Percentiles rank a stretch among this genome's conserved stretches.
Conservation (phyloP, 2,888 invertebrate genomes). For the Pristionchus maxplancki region DNA sequence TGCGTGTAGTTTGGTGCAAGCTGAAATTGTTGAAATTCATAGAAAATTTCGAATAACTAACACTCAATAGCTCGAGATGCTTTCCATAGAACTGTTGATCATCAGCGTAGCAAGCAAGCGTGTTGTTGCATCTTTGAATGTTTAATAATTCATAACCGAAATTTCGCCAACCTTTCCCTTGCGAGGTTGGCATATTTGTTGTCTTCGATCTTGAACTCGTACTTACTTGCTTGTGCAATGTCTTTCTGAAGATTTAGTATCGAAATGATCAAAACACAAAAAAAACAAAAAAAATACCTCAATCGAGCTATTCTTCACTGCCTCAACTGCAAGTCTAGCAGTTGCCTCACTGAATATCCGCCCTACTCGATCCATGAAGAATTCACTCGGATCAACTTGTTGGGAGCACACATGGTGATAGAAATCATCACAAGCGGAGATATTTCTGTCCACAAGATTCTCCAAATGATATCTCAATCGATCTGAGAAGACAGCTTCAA, state of each 20-base stretch:
- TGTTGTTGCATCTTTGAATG: too few species aligned
- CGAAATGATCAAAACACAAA: not conserved
- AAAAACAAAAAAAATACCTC: not conserved
- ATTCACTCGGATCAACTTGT: not conserved
- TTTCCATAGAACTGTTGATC: not conserved
- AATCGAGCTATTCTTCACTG: not conserved
- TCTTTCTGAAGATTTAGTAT: not conserved
- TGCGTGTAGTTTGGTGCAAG: not conserved
- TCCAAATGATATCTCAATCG: not conserved
- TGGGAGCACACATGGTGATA: not conserved
- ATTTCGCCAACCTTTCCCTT: not conserved
- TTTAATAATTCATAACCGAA: too few species aligned
- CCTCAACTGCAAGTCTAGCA: not conserved
- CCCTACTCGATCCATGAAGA: not conserved
- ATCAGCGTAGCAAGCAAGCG: too few species aligned
- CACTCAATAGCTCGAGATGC: not conserved
- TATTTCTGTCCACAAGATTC: not conserved
- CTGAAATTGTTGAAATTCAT: too few species aligned
- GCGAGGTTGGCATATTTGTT: not conserved
- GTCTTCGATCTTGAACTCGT: not conserved
- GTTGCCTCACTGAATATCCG: not conserved
- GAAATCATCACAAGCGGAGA: slow-evolving; percentile 20
- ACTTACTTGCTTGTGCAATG: not conserved
- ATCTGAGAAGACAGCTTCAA: too few species aligned
- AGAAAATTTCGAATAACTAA: not conserved